A percentile compares a stretch with the other conserved stretches of the same genome.
Evolutionary conservation across 2,113 vertebrate species (phyloP).

Genomic region (Puffinus mauretanicus): DNA sequence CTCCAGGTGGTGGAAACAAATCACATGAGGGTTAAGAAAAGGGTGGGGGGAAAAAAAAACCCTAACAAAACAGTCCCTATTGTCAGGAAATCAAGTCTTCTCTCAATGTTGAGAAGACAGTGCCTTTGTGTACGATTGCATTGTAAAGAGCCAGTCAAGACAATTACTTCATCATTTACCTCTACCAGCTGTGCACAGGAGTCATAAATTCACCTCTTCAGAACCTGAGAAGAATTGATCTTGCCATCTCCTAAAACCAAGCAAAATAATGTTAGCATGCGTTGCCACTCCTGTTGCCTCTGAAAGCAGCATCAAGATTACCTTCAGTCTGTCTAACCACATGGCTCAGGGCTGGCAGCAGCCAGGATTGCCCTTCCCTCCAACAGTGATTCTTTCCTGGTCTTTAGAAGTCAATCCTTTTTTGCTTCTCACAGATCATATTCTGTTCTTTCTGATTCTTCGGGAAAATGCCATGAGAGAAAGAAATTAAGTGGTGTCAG

Average conservation of each 20-base stretch:
- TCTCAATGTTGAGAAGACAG: neutral
- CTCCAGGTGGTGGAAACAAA: neutral
- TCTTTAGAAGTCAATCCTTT: neutral
- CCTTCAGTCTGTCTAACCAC: neutral
- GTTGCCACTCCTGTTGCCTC: neutral
- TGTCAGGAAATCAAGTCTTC: neutral
- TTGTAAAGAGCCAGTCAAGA: neutral
- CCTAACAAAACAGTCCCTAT: neutral
- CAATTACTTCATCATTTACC: neutral
- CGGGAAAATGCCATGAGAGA: neutral
- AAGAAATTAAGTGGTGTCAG: neutral
- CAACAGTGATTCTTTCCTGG: neutral
- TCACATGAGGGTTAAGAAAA: neutral
- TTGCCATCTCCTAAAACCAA: neutral
- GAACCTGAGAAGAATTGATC: neutral
- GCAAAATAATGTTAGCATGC: neutral
- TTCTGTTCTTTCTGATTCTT: neutral
- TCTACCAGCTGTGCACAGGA: neutral
- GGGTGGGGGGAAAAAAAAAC: rapidly evolving
- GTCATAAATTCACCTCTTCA: neutral
- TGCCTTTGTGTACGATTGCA: neutral
- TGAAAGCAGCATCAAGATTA: neutral
- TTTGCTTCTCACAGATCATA: neutral
- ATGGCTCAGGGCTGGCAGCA: neutral
- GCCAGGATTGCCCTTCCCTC: neutral